Percentiles rank a stretch among this genome's conserved stretches.
Conservation (phyloP, 2,113 vertebrate genomes). For the Elgaria multicarinata region DNA sequence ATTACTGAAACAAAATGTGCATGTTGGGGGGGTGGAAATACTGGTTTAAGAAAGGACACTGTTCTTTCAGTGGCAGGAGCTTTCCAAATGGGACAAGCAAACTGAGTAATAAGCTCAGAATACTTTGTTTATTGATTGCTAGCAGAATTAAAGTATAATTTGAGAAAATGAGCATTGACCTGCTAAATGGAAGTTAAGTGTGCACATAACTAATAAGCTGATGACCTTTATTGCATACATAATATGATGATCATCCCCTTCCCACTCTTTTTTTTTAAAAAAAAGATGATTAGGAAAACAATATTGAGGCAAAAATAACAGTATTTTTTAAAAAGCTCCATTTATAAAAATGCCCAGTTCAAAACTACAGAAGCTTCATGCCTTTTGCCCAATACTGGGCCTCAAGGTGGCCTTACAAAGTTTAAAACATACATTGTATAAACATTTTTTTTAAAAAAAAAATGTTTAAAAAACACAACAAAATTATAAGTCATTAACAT, state of each 20-base stretch:
- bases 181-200: slow-evolving; percentile 1
- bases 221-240: background rate
- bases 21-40: slow-evolving; percentile 13
- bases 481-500: too few species aligned
- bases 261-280: background rate
- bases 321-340: background rate
- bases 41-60: slow-evolving; percentile 27
- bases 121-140: slow-evolving; percentile 26
- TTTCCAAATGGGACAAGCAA: background rate
- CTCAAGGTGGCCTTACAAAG: too few species aligned
- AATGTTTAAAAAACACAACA: too few species aligned
- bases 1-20: slow-evolving; percentile 34
- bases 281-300: background rate
- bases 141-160: slow-evolving; percentile 40
- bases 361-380: background rate
- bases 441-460: too few species aligned
- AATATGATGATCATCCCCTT: background rate
- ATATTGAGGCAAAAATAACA: background rate
- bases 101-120: slow-evolving; percentile 25
- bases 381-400: too few species aligned
- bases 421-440: too few species aligned
- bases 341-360: background rate
- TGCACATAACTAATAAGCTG: slow-evolving; percentile 7
- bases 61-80: slow-evolving; percentile 23
- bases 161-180: slow-evolving; percentile 39